Evolutionary conservation across 2,113 vertebrate species (phyloP), one percentile per base, ranked within the genome.

Genomic region (Rhinopomastus cyanomelas): DNA sequence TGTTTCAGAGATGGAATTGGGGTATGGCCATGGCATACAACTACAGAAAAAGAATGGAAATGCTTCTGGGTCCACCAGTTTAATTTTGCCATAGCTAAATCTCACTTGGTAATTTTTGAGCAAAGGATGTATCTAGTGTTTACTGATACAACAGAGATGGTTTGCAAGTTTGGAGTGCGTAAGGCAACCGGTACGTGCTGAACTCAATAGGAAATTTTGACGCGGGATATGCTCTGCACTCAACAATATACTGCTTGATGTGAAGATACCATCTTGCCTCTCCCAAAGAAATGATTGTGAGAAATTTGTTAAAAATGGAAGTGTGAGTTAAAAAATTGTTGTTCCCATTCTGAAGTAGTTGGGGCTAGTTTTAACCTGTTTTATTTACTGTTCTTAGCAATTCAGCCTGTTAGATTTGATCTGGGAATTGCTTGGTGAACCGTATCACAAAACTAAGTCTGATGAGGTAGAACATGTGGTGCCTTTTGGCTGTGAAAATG

Each of bases 11-110:
- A 0, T 79, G 49, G 6, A 15, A 4, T 0, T 55, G 37, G 32
- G 62, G 13, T 12, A 2, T 37, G 29, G 19, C n/a, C 3, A 1
- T 21, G 32, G 18, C 53, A 2, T 30, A 0, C 5, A 34, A 1
- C 25, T 39, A 14, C 8, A 4, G 14, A 8, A 36, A 30, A 11
- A 68, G 22, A 34, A 66, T 64, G 26, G 39, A n/a, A n/a, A 69
- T 8, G 7, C 6, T 25, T 12, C 36, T 23, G 29, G 2, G 3
- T 62, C 6, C 27, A 18, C 17, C 69, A 2, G 6, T 16, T 55
- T 18, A 62, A 46, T n/a, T 8, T 37, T 42, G 44, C 30, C 18
- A 6, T 22, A 27, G n/a, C 26, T 59, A 36, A 48, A n/a, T 48
- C 26, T 29, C 34, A 6, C 49, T 44, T 37, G 21, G 25, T 30